Evolutionary conservation across 2,797 vertebrate species (phyloP).

Genomic region (Cebuella pygmaea): DNA sequence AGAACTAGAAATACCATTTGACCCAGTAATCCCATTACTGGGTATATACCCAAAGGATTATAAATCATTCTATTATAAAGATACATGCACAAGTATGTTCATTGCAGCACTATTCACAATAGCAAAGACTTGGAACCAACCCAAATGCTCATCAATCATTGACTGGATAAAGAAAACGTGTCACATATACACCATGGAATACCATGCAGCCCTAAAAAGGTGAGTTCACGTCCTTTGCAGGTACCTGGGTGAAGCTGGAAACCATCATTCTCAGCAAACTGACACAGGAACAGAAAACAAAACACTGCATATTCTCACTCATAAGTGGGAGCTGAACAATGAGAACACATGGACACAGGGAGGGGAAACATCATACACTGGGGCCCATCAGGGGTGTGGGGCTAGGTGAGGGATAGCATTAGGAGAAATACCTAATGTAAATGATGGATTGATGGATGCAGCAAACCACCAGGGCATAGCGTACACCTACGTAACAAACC

Average conservation of each 20-base stretch:
- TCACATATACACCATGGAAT: background rate
- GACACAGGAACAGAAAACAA: background rate
- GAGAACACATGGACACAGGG: background rate
- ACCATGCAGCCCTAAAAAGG: background rate
- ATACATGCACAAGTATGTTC: background rate
- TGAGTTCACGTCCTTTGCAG: background rate
- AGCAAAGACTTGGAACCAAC: background rate
- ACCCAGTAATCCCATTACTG: background rate
- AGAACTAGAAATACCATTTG: background rate
- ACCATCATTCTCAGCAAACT: background rate
- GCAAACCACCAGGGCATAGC: background rate
- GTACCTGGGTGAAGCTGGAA: background rate
- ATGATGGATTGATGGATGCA: background rate
- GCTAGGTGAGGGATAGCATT: background rate
- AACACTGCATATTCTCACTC: background rate
- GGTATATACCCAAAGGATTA: background rate
- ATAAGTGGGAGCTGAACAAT: background rate
- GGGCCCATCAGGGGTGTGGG: accelerated
- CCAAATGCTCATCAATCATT: background rate
- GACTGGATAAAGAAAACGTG: background rate
- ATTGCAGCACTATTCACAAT: background rate
- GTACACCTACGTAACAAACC: background rate
- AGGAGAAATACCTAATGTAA: background rate
- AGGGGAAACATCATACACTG: background rate
- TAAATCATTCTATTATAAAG: background rate